Base-by-base conservation (phyloP, 2,113 vertebrate genomes). In the Cyrtonyx montezumae region DNA sequence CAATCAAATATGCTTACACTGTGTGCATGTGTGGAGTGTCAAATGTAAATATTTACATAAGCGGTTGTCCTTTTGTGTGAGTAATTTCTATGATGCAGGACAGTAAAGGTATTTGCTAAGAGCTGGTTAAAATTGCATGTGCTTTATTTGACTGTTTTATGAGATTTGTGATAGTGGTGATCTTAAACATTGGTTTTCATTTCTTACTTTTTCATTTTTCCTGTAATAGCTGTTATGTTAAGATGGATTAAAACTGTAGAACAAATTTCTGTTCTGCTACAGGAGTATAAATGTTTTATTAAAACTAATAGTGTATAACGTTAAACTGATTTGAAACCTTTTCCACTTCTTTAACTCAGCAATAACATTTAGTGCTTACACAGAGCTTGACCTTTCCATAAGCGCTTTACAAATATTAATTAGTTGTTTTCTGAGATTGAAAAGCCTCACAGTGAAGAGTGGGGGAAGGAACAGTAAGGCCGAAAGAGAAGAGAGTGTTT, bases 1-100 rank as follows among this genome's bases (percentile, higher is more conserved):
- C 3, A 16, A 73, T 10, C 28, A 78, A 62, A 37, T 2, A 2
- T 59, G 67, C 0, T 2, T 17, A 25, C 5, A 0, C 23, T 26
- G 8, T 70, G 21, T 70, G n/a, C 7, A 22, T 59, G 9, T 62
- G 19, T 48, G 23, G n/a, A 74, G 13, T 84, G 30, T 30, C 51
- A 92, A 87, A 28, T 73, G 79, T 58, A 79, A 11, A 3, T 63
- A 40, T 69, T 73, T 79, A 62, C 42, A 16, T 51, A 69, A 74
- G 26, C 34, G 79, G 71, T 34, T 8, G 6, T 73, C 11, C n/a
- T 95, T 82, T 74, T 74, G n/a, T 40, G 8, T 68, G 46, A 30
- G 4, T 37, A 10, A 55, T 79, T 84, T 83, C 65, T 79, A 0
- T 55, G 7, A 63, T 68, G 56, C 21, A 22, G 30, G 18, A 28